A percentile compares a stretch with the other conserved stretches of the same genome.
Evolutionary conservation across 2,113 vertebrate species (phyloP).

Genomic region (Promerops cafer): DNA sequence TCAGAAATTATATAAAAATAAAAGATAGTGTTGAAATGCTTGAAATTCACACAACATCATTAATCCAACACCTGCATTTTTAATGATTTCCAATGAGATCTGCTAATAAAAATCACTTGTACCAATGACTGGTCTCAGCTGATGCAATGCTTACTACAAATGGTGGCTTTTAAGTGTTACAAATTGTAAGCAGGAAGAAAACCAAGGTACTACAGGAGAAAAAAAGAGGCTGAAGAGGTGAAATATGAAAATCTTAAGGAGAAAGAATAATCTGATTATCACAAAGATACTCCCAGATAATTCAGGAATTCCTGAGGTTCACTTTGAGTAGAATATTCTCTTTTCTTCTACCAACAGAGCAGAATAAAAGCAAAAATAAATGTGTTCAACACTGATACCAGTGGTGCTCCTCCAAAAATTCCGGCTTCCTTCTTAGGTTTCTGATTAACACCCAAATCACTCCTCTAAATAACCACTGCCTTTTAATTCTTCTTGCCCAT

Average conservation of each 20-base stretch:
- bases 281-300: neutral
- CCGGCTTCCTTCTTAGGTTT: neutral
- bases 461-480: too few species aligned
- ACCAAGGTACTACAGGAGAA: neutral
- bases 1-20: neutral
- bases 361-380: neutral
- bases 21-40: neutral
- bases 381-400: neutral
- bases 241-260: neutral
- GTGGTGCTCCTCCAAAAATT: neutral
- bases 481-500: neutral
- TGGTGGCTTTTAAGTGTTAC: accelerated
- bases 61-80: neutral
- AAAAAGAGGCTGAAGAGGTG: neutral
- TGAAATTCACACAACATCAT: neutral
- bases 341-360: neutral
- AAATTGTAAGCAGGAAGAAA: neutral
- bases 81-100: neutral
- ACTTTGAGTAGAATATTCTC: neutral
- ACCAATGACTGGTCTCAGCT: neutral
- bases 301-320: neutral
- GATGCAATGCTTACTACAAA: accelerated
- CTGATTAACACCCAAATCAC: neutral
- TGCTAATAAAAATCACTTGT: neutral
- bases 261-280: neutral